Evolutionary conservation across 1,140 invertebrate species (phyloP).

Genomic region (Choristoneura fumiferana): DNA sequence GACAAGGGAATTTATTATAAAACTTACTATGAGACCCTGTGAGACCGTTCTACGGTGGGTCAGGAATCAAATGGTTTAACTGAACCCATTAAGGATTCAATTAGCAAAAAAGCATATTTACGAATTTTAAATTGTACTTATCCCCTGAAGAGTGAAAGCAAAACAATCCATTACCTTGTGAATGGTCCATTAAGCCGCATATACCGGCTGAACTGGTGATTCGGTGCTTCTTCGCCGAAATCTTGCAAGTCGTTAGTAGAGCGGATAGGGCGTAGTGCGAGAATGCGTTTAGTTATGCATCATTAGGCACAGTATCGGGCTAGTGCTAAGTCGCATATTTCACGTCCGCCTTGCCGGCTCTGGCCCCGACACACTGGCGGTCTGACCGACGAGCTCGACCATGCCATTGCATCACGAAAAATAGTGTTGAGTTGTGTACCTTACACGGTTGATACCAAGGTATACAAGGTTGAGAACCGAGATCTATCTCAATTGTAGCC

Average conservation of each 20-base stretch:
- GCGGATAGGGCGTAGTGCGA: constrained; percentile 17
- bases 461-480: too few relatives aligned
- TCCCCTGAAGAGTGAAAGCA: too few relatives aligned
- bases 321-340: constrained; percentile 23
- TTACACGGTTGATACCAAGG: too few relatives aligned
- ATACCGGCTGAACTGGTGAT: constrained; percentile 5
- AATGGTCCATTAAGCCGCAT: constrained; percentile 8
- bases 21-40: too few relatives aligned
- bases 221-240: constrained; percentile 3
- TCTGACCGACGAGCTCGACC: too few relatives aligned
- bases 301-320: constrained; percentile 23
- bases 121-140: too few relatives aligned
- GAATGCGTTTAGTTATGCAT: constrained; percentile 26
- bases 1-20: too few relatives aligned
- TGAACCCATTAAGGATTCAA: too few relatives aligned
- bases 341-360: constrained; percentile 14
- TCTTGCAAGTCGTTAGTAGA: constrained; percentile 2
- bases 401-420: neutral
- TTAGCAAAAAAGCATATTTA: too few relatives aligned
- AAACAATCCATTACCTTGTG: constrained; percentile 8
- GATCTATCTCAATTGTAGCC: too few relatives aligned
- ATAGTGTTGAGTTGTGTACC: neutral
- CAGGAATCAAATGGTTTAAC: too few relatives aligned
- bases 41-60: too few relatives aligned
- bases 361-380: neutral